phyloP scores from a whole-genome alignment of 1,140 invertebrate species.

The Ditylenchus dipsaci region DNA sequence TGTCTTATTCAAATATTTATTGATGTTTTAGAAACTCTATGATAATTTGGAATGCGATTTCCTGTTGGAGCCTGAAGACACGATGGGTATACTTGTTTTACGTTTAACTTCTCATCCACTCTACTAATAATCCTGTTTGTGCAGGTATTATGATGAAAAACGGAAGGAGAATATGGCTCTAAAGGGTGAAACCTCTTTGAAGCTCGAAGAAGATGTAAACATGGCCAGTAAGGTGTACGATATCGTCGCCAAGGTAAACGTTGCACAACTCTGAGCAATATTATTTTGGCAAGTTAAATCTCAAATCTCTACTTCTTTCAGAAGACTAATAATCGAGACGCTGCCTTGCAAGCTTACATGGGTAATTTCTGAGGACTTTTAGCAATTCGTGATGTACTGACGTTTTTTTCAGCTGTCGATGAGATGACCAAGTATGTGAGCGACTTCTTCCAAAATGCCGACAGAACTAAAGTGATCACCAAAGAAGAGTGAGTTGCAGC shows the following conservation, averaged over 20 bases:
- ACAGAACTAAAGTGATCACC: conserved; percentile 26
- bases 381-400: not conserved
- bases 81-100: too few species aligned
- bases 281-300: too few species aligned
- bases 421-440: conserved; percentile 33
- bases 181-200: not conserved
- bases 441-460: conserved; percentile 22
- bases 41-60: conserved; percentile 40
- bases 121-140: too few species aligned
- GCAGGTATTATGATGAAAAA: not conserved
- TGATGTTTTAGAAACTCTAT: conserved; percentile 38
- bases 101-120: too few species aligned
- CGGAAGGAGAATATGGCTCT: not conserved
- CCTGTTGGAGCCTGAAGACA: conserved; percentile 43
- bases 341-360: conserved; percentile 23
- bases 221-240: not conserved
- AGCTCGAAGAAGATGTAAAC: not conserved
- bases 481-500: conserved; percentile 14
- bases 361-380: conserved; percentile 18
- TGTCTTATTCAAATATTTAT: not conserved
- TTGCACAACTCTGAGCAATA: too few species aligned
- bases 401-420: conserved; percentile 36
- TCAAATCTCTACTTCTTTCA: not conserved
- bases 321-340: conserved; percentile 26
- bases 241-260: too few species aligned